Evolutionary conservation across 2,888 invertebrate species (phyloP).

Genomic region (Exocentrus adspersus): DNA sequence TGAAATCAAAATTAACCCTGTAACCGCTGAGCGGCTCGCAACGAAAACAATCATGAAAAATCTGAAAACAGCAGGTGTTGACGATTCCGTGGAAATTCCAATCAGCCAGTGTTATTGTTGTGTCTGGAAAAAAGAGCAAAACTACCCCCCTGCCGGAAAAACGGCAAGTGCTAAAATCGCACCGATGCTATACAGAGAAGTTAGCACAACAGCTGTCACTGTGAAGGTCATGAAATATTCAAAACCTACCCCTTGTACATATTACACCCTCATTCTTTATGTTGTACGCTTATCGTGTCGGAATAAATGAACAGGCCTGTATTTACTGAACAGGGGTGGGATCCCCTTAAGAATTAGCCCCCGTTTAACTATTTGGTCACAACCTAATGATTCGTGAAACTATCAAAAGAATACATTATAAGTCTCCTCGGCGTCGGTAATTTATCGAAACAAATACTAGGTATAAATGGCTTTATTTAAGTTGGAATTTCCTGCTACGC

Average conservation of each 20-base stretch:
- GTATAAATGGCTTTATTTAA: slow-evolving; percentile 48
- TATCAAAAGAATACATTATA: slow-evolving; percentile 57
- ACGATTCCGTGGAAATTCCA: slow-evolving; percentile 43
- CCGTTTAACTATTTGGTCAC: slow-evolving; percentile 58
- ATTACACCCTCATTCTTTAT: slow-evolving; percentile 58
- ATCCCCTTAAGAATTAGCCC: slow-evolving; percentile 43
- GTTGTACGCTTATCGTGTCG: slow-evolving; percentile 55
- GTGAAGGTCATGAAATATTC: slow-evolving; percentile 57
- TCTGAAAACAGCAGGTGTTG: slow-evolving; percentile 50
- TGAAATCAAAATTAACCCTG: slow-evolving; percentile 24
- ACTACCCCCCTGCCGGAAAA: slow-evolving; percentile 27
- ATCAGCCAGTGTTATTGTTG: slow-evolving; percentile 45
- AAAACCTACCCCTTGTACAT: slow-evolving; percentile 54
- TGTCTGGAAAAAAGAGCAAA: slow-evolving; percentile 49
- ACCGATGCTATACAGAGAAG: slow-evolving; percentile 52
- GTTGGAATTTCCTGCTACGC: slow-evolving; percentile 35
- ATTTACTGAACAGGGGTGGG: slow-evolving; percentile 50
- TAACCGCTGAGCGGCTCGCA: slow-evolving; percentile 7
- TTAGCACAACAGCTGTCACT: slow-evolving; percentile 56
- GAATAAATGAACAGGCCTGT: slow-evolving; percentile 53
- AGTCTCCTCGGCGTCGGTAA: slow-evolving; percentile 37
- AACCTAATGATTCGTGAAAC: slow-evolving; percentile 58
- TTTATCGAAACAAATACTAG: slow-evolving; percentile 47
- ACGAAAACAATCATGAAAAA: slow-evolving; percentile 42
- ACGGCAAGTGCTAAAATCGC: slow-evolving; percentile 50